phyloP scores from a whole-genome alignment of 1,140 invertebrate species.

The Streblospio benedicti region DNA sequence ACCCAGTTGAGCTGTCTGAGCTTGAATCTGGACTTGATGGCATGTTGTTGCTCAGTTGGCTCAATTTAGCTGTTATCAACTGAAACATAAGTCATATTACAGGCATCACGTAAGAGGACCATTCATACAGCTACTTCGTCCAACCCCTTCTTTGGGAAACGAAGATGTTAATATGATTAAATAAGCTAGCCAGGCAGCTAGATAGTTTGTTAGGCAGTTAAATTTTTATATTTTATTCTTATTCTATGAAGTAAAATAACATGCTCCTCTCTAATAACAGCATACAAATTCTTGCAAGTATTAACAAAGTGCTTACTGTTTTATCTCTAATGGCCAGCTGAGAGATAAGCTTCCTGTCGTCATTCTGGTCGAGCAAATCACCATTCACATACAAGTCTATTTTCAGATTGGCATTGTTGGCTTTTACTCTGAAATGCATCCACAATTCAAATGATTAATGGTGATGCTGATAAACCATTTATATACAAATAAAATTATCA shows the following conservation, averaged over 20 bases:
- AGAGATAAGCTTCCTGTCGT: conserved; percentile 79
- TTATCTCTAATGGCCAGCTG: conserved; percentile 83
- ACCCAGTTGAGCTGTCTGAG: conserved; percentile 74
- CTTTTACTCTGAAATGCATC: conserved; percentile 44
- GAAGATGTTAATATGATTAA: too few relatives aligned
- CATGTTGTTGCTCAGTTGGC: conserved; percentile 68
- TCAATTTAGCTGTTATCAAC: conserved; percentile 76
- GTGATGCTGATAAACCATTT: too few relatives aligned
- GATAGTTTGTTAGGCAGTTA: too few relatives aligned
- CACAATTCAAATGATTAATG: conserved; percentile 12
- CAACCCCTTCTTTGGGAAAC: too few relatives aligned
- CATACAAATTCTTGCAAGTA: too few relatives aligned
- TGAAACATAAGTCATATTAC: conserved; percentile 36
- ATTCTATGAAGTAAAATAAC: too few relatives aligned
- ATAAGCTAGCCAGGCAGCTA: too few relatives aligned
- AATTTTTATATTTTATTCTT: too few relatives aligned
- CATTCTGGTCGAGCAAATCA: conserved; percentile 73
- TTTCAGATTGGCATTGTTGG: conserved; percentile 55
- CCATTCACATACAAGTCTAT: conserved; percentile 83
- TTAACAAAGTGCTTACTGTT: too few relatives aligned
- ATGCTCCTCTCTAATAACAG: too few relatives aligned
- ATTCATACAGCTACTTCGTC: background rate
- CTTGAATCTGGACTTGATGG: conserved; percentile 78
- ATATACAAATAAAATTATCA: too few relatives aligned
- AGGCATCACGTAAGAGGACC: background rate